A percentile compares a stretch with the other conserved stretches of the same genome.
phyloP scores from a whole-genome alignment of 1,140 invertebrate genomes.

The Solenopsis invicta region DNA sequence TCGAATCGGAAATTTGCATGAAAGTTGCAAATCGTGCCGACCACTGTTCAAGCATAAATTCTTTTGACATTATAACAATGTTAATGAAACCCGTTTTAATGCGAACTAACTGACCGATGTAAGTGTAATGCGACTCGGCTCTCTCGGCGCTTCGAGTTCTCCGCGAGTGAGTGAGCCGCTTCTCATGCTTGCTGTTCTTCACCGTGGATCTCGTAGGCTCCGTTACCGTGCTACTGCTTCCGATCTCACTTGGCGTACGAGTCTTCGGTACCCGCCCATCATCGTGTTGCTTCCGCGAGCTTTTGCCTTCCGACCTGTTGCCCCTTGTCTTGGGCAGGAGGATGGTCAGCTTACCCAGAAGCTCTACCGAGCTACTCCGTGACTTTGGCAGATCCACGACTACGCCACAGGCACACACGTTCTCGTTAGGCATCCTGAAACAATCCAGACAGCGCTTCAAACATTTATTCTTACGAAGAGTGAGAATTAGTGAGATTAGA shows the following conservation, averaged over 20 bases:
- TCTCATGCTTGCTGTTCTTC: constrained; percentile 79
- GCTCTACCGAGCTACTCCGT: constrained; percentile 74
- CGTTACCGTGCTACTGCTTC: constrained; percentile 79
- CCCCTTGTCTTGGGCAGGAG: constrained; percentile 78
- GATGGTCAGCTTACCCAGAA: constrained; percentile 76
- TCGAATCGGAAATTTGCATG: too few relatives aligned
- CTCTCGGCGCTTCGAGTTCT: constrained; percentile 84
- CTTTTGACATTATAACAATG: not conserved
- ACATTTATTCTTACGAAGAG: not conserved
- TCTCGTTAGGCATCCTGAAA: constrained; percentile 85
- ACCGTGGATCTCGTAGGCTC: constrained; percentile 74
- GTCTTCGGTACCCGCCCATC: constrained; percentile 68
- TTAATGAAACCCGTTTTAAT: not conserved
- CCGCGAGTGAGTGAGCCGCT: constrained; percentile 80
- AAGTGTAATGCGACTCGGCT: constrained; percentile 84
- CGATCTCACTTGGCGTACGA: constrained; percentile 72
- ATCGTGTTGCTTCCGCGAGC: constrained; percentile 75
- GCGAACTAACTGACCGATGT: constrained; percentile 80
- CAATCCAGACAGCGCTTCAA: not conserved
- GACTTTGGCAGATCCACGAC: constrained; percentile 78
- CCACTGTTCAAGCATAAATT: not conserved
- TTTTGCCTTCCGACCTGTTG: constrained; percentile 73
- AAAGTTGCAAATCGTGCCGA: too few relatives aligned
- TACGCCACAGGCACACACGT: constrained; percentile 81
- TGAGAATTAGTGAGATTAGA: not conserved